Evolutionary conservation across 2,113 vertebrate genomes (phyloP).

Genomic region (Xiphophorus maculatus): DNA sequence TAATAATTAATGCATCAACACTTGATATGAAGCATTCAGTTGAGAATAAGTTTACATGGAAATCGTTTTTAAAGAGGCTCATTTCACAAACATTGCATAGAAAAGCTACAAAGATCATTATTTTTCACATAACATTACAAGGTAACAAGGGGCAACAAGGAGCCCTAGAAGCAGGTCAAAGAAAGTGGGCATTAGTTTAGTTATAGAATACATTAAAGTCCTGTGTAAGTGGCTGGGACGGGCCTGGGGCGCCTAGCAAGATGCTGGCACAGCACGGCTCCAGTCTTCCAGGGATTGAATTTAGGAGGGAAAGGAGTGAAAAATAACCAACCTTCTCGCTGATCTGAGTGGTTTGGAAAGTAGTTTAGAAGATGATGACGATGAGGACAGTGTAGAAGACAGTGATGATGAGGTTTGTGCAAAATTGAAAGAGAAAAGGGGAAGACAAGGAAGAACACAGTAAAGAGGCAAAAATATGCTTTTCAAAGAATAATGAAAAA

Average conservation of each 20-base stretch:
- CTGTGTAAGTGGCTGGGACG: conserved; percentile 70
- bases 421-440: conserved; percentile 90
- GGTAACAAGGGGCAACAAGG: neutral
- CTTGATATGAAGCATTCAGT: too few relatives aligned
- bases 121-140: conserved; percentile 1
- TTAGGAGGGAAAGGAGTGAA: conserved; percentile 86
- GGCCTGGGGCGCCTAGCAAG: conserved; percentile 71
- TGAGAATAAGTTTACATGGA: too few relatives aligned
- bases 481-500: conserved; percentile 80
- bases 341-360: conserved; percentile 97
- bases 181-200: neutral
- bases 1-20: too few relatives aligned
- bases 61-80: neutral
- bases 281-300: conserved; percentile 82
- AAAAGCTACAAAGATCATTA: conserved; percentile 6
- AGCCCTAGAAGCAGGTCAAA: neutral
- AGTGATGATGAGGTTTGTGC: conserved; percentile 91
- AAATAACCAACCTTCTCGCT: conserved; percentile 99
- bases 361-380: conserved; percentile 81
- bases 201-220: conserved; percentile 24
- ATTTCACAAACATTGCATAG: conserved; percentile 52
- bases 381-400: conserved; percentile 44
- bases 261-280: conserved; percentile 82
- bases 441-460: conserved; percentile 92
- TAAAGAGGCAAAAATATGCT: conserved; percentile 98